Base-by-base conservation (phyloP, 2,797 vertebrate species). In the Rhinatrema bivittatum region DNA sequence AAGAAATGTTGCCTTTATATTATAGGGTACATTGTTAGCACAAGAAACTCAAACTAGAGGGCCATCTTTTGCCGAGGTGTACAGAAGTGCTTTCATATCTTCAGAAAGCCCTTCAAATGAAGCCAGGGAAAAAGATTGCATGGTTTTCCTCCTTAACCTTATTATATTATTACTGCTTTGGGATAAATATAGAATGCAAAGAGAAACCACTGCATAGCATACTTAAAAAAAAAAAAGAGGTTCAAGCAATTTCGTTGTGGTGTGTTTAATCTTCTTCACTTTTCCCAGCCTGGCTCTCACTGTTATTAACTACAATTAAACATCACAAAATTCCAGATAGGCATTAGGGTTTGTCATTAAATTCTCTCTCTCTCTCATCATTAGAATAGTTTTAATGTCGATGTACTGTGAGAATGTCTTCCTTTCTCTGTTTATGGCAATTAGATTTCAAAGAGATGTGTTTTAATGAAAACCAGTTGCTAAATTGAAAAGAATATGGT, bases 261-360 rank as follows among this genome's bases (percentile, higher is more conserved):
- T 42, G 20, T 44, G 21, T 48, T 60, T 56, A 55, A 51, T 48
- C 32, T 39, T 29, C 27, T 45, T 20, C 13, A 10, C 56, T 59
- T 60, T 24, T 46, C 38, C 24, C 32, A 40, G 28, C 17, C 62
- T 49, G 42, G 20, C 54, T 56, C 56, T 61, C 45, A 30, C 20
- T 61, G 24, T 47, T 56, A 60, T 53, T 48, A 41, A 45, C 25
- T 38, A 32, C 32, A 56, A 50, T 59, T 55, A 57, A 48, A 56
- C 57, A 60, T 58, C 42, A 43, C 21, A 48, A 61, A 57, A 46
- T 32, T 40, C 42, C 29, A 60, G 39, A 32, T 46, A 55, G 35
- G 33, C 43, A 60, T 53, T 43, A 46, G 54, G 25, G 5, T 28
- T 44, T 48, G 34, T 51, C 32, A 65, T 62, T 59, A 31, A 56